These are phyloP conservation scores for Styela clava DNA, from an alignment of 23 tunicate genomes.

Conservation along the genomic window DNA sequence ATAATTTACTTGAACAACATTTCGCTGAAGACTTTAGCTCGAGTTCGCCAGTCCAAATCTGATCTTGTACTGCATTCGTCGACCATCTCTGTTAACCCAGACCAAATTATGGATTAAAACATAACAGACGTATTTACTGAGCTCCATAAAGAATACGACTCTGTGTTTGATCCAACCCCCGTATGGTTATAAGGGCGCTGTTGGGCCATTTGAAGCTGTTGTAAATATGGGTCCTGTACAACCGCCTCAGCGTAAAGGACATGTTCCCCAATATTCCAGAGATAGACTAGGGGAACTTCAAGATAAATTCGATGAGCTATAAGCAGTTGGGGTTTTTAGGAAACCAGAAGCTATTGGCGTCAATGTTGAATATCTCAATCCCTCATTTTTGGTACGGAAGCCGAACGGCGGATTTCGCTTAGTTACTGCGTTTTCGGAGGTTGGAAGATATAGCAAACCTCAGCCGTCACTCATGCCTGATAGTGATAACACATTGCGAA, in stretches of 20 bases:
- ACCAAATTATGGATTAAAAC: not conserved
- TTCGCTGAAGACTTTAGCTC: too few relatives aligned
- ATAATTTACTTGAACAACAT: not conserved
- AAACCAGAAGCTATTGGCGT: conserved; percentile 1
- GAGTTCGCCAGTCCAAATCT: too few relatives aligned
- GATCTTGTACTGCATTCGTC: not conserved
- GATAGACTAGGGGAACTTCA: not conserved
- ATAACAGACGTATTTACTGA: not conserved
- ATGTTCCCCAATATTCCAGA: not conserved
- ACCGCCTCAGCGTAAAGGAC: conserved; percentile 5
- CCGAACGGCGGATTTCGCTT: too few relatives aligned
- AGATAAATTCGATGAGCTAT: not conserved
- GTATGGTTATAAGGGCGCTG: not conserved
- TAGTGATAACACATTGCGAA: not conserved
- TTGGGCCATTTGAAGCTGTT: not conserved
- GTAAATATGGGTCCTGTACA: not conserved
- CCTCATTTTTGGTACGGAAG: too few relatives aligned
- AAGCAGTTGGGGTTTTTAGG: not conserved
- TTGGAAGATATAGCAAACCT: not conserved
- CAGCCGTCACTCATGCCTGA: not conserved
- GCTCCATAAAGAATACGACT: not conserved
- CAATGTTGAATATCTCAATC: too few relatives aligned
- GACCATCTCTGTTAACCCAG: not conserved
- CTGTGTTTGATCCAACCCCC: not conserved
- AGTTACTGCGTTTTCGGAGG: too few relatives aligned